Percentiles rank a stretch among this genome's conserved stretches.
These are phyloP conservation scores for Patiria miniata DNA, from an alignment of 35 echinoderm and acorn worm genomes.

Conservation along the genomic window DNA sequence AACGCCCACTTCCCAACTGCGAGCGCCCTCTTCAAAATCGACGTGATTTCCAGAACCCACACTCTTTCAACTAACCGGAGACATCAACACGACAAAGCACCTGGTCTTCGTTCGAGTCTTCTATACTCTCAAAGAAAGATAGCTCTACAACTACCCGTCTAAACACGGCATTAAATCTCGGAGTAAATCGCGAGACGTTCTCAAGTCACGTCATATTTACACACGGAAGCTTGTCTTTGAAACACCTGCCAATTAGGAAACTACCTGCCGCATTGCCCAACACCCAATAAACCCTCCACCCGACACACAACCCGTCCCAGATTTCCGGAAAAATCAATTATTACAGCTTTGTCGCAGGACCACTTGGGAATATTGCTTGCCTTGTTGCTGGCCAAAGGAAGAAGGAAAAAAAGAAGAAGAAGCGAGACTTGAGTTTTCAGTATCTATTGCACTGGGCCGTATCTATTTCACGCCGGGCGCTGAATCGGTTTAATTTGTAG, in stretches of 20 bases:
- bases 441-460: neutral
- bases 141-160: too few species aligned
- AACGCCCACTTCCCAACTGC: too few species aligned
- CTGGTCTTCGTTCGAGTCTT: too few species aligned
- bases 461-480: neutral
- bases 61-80: too few species aligned
- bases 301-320: slow-evolving; percentile 44
- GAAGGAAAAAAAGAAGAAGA: neutral
- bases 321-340: slow-evolving; percentile 49
- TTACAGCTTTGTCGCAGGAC: slow-evolving; percentile 34
- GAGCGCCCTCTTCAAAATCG: too few species aligned
- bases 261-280: slow-evolving; percentile 33
- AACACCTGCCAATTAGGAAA: slow-evolving; percentile 41
- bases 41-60: too few species aligned
- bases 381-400: slow-evolving; percentile 6
- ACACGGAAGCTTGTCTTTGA: slow-evolving; percentile 27
- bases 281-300: neutral
- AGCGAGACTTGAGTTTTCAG: neutral
- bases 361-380: slow-evolving; percentile 20
- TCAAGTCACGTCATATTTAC: slow-evolving; percentile 19
- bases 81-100: too few species aligned
- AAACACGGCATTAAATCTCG: too few species aligned
- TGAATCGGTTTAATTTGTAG: neutral
- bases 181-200: neutral
- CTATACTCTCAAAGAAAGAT: too few species aligned